These are phyloP conservation scores for Oryzias javanicus DNA, from an alignment of 2,113 vertebrate species.

Conservation along the genomic window DNA sequence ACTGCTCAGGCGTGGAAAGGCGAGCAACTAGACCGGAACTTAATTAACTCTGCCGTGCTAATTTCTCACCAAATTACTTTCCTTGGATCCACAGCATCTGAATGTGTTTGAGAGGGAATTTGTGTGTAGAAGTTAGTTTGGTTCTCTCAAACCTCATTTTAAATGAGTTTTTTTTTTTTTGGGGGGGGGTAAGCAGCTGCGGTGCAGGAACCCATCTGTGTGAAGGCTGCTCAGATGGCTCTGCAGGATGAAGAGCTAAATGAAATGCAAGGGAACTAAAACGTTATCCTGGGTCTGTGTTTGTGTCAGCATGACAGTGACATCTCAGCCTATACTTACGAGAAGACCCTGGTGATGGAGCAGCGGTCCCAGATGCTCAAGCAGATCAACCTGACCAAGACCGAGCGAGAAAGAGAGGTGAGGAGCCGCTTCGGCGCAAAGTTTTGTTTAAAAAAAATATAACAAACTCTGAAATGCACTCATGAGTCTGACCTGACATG, in stretches of 20 bases:
- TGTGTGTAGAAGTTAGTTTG: too few relatives aligned
- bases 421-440: too few relatives aligned
- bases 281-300: background rate
- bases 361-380: slow-evolving; percentile 98
- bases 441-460: slow-evolving; percentile 6
- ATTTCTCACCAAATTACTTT: slow-evolving; percentile 5
- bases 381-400: slow-evolving; percentile 98
- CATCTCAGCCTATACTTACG: slow-evolving; percentile 98
- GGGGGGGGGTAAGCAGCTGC: too few relatives aligned
- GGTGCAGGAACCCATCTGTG: too few relatives aligned
- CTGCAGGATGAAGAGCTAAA: too few relatives aligned
- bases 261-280: too few relatives aligned
- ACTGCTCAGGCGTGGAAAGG: background rate
- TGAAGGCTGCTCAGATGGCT: too few relatives aligned
- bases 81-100: background rate
- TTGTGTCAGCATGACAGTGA: slow-evolving; percentile 89
- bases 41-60: background rate
- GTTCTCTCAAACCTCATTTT: too few relatives aligned
- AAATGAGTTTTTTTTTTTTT: background rate
- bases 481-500: slow-evolving; percentile 28
- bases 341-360: slow-evolving; percentile 98
- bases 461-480: slow-evolving; percentile 4
- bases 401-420: slow-evolving; percentile 94
- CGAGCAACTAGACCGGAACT: background rate
- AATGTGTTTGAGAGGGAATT: too few relatives aligned